Conservation (phyloP, 92 coral and sea anemone species). For the Paramuricea clavata region DNA sequence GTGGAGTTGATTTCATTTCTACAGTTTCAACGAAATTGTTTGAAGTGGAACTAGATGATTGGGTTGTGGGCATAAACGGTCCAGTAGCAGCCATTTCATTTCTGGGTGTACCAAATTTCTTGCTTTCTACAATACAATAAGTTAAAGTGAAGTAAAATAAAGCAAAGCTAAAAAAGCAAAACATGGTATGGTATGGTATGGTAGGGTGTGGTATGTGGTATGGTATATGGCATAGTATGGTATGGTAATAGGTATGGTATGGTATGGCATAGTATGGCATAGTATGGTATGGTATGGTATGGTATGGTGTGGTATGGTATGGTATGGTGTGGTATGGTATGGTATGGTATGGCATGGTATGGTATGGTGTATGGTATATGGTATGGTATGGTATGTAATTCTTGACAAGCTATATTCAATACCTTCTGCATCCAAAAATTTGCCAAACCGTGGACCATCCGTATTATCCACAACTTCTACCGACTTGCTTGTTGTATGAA, state of each 20-base stretch:
- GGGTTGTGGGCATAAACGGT: background rate
- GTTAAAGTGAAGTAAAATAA: background rate
- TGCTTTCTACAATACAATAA: background rate
- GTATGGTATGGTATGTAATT: background rate
- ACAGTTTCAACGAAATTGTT: background rate
- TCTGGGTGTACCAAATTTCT: background rate
- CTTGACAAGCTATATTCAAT: background rate
- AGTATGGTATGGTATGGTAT: background rate
- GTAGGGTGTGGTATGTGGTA: conserved; percentile 1
- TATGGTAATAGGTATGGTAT: background rate
- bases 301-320: background rate
- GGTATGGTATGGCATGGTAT: background rate
- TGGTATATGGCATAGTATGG: too few relatives aligned
- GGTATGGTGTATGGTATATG: background rate
- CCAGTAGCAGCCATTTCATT: background rate
- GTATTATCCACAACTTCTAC: background rate
- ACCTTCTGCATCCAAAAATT: background rate
- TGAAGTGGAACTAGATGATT: background rate
- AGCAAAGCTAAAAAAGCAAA: too few relatives aligned
- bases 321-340: background rate
- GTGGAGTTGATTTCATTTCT: background rate
- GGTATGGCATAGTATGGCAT: background rate
- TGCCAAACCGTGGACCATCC: background rate
- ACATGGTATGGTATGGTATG: conserved; percentile 15
- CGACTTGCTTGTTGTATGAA: background rate